These are phyloP conservation scores for Disparrhopalites patrizii DNA, from an alignment of 2,888 invertebrate genomes.

Conservation along the genomic window DNA sequence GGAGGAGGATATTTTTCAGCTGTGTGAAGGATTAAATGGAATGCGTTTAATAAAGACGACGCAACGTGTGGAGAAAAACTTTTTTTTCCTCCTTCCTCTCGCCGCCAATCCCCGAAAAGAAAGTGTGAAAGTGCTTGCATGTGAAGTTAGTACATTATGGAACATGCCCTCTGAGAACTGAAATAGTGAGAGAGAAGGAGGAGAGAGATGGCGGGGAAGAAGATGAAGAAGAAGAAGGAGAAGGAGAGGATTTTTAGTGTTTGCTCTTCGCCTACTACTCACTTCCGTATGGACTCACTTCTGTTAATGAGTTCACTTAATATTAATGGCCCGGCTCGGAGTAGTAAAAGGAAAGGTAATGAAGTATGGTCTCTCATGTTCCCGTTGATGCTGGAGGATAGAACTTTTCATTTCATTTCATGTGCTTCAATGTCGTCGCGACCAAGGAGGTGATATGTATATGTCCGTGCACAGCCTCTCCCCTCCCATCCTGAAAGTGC, in stretches of 20 bases:
- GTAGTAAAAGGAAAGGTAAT: constrained; percentile 23
- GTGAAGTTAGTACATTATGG: too few species aligned
- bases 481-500: too few species aligned
- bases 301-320: constrained; percentile 36
- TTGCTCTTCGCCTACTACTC: not conserved
- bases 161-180: not conserved
- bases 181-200: not conserved
- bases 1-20: too few species aligned
- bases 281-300: constrained; percentile 20
- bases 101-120: too few species aligned
- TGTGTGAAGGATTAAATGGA: too few species aligned
- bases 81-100: too few species aligned
- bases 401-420: constrained; percentile 17
- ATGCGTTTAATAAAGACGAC: too few species aligned
- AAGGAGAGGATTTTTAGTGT: not conserved
- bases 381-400: constrained; percentile 1
- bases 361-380: constrained; percentile 14
- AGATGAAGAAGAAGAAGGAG: not conserved
- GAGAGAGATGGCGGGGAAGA: not conserved
- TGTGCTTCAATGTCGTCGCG: not conserved
- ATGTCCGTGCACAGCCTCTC: too few species aligned
- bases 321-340: constrained; percentile 29
- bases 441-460: too few species aligned
- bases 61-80: too few species aligned
- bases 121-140: too few species aligned